Base-by-base conservation (phyloP, 2,113 vertebrate species). In the Thunnus thynnus region DNA sequence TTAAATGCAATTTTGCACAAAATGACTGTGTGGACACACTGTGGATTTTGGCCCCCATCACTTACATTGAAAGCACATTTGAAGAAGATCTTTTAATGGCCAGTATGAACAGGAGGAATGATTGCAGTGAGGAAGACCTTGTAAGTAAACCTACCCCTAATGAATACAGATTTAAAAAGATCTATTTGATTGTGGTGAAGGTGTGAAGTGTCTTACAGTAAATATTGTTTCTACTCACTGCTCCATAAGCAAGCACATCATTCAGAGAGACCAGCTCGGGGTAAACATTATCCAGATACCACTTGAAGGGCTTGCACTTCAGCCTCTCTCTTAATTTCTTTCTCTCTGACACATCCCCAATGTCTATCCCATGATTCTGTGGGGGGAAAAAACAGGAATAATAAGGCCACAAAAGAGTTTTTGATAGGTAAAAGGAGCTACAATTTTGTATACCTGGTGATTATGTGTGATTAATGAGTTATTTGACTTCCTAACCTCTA, bases 281-380 rank as follows among this genome's bases (percentile, higher is more conserved):
- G 83, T 97, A 98, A 76, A 99, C 94, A 0, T 98, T 96, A 80
- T 99, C 96, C 87, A 99, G 85, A 82, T 99, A 99, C 97, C 97
- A 99, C 91, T 97, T 95, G 87, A 99, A 99, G 30, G 96, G 97
- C 62, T 97, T 99, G 80, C 97, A 99, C 11, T 97, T 96, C 64
- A 99, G 90, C 72, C 83, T 96, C 88, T 97, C 96, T 78, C 96
- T 94, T 57, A 99, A 76, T 0, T 95, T 95, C 89, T 95, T 98
- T 86, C 97, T 96, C 85, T 98, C 97, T 0, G 97, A 97, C 71
- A 99, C 94, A 69, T 99, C 97, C 0, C 98, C 98, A 0, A 98
- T 96, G 86, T 99, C 97, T 68, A 98, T 96, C 13, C 97, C 96
- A 30, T 97, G 97, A 44, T 97, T 96, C 97, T 99, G 91, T 51